Base-by-base conservation (phyloP, 2,888 invertebrate species). In the Eupelmus urozonus region DNA sequence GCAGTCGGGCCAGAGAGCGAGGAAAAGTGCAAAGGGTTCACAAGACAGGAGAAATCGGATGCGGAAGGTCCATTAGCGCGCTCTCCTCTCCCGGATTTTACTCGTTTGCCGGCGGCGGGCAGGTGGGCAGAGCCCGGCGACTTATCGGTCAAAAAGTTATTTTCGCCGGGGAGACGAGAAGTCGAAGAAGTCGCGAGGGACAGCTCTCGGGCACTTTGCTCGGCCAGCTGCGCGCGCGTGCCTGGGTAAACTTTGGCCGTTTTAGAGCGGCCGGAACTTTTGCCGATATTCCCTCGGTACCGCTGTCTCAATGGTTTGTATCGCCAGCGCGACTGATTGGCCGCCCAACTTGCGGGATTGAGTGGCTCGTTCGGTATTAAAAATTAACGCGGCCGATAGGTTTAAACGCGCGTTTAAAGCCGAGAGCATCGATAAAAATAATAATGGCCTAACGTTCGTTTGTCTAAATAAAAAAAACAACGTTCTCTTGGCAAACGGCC, bases 141-240 rank as follows among this genome's bases (percentile, higher is more conserved):
- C 76, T 70, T 76, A 76, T 76, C 60, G 71, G 63, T 71, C 66
- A 51, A 59, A 57, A 66, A 77, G 70, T 77, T 77, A 71, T 77
- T 77, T 71, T 71, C 65, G 70, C 63, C 57, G 9, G 16, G n/a
- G n/a, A 25, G 18, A 55, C 53, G 20, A 34, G 25, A 13, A 23
- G 25, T 4, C n/a, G 42, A 18, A 45, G 23, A 13, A 18, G 34
- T 16, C 16, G 4, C 11, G 20, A 18, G 34, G 29, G 45, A 70
- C 45, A 13, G 23, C 29, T 71, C 20, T 29, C 20, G 20, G 1
- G 53, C 55, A 62, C 53, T 51, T 66, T 53, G 29, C 51, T 42
- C 23, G 51, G 18, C 53, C 53, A 11, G 9, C 20, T 57, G 1
- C 16, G 20, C 11, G 57, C 27, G 23, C 5, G 18, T 3, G 23